phyloP scores from a whole-genome alignment of 2,797 vertebrate species.

The Otolemur crassicaudatus region DNA sequence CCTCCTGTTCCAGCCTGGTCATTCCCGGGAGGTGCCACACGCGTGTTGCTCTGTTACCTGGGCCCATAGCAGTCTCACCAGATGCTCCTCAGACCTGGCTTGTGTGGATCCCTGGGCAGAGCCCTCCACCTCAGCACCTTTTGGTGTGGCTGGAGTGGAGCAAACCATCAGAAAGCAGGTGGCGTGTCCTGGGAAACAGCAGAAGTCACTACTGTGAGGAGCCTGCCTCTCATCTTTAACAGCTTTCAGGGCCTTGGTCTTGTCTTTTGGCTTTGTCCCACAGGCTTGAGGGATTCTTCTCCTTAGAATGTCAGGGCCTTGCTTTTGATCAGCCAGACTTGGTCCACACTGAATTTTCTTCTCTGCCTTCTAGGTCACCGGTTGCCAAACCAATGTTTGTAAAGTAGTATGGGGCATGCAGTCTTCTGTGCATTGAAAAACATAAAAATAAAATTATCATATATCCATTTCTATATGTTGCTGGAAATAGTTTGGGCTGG shows the following conservation, averaged over 20 bases:
- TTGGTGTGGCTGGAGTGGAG: background rate
- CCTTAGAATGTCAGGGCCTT: background rate
- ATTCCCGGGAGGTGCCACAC: conserved; percentile 47
- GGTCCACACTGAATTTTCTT: conserved; percentile 38
- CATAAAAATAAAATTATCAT: background rate
- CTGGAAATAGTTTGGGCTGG: too few species aligned
- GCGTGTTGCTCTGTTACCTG: background rate
- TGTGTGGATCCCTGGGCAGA: conserved; percentile 15
- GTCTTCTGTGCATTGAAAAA: conserved; percentile 48
- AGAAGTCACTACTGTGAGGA: conserved; percentile 12
- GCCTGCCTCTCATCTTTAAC: background rate
- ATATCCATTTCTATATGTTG: background rate
- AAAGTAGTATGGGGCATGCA: conserved; percentile 48
- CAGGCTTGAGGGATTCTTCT: conserved; percentile 66
- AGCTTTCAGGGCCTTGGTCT: background rate
- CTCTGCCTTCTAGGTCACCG: conserved; percentile 33
- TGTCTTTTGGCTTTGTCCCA: background rate
- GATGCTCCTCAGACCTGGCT: background rate
- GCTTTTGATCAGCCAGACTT: conserved; percentile 52
- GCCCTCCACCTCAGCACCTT: background rate
- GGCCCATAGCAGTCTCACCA: background rate
- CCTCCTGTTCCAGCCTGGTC: background rate
- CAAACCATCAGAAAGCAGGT: background rate
- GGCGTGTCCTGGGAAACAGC: background rate
- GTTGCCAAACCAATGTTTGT: conserved; percentile 33